Evolutionary conservation across 2,797 vertebrate species (phyloP).

Genomic region (Diplodus puntazzo): DNA sequence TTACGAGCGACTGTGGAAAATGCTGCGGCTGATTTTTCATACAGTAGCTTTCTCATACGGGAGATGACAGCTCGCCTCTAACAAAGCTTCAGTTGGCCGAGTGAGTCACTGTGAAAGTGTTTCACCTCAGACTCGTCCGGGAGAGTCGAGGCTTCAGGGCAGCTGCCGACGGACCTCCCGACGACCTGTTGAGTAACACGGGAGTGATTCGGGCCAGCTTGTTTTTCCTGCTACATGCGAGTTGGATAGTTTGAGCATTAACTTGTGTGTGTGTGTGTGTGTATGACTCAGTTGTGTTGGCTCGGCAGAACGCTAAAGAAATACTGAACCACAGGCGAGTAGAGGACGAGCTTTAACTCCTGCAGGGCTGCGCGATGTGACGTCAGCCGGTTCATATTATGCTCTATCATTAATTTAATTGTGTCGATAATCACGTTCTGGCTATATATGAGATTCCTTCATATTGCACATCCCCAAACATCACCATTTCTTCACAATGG

Average conservation of each 20-base stretch:
- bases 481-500: too few relatives aligned
- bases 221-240: conserved; percentile 7
- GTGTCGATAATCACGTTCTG: too few relatives aligned
- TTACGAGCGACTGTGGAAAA: conserved; percentile 47
- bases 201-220: conserved; percentile 7
- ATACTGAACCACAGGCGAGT: neutral
- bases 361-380: neutral
- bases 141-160: conserved; percentile 42
- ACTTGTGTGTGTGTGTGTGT: neutral
- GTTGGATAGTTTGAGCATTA: neutral
- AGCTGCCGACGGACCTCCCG: conserved; percentile 55
- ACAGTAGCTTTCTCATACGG: conserved; percentile 48
- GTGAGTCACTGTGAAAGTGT: conserved; percentile 62
- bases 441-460: too few relatives aligned
- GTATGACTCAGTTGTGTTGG: neutral
- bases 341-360: neutral
- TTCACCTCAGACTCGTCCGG: conserved; percentile 49
- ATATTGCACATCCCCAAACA: too few relatives aligned
- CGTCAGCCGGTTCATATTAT: too few relatives aligned
- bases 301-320: neutral
- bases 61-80: conserved; percentile 60
- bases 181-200: conserved; percentile 52
- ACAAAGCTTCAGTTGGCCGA: conserved; percentile 64
- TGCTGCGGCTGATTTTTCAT: conserved; percentile 53
- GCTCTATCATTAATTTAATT: too few relatives aligned